These are phyloP conservation scores for Arizona elegans DNA, from an alignment of 2,113 vertebrate genomes.

Conservation along the genomic window DNA sequence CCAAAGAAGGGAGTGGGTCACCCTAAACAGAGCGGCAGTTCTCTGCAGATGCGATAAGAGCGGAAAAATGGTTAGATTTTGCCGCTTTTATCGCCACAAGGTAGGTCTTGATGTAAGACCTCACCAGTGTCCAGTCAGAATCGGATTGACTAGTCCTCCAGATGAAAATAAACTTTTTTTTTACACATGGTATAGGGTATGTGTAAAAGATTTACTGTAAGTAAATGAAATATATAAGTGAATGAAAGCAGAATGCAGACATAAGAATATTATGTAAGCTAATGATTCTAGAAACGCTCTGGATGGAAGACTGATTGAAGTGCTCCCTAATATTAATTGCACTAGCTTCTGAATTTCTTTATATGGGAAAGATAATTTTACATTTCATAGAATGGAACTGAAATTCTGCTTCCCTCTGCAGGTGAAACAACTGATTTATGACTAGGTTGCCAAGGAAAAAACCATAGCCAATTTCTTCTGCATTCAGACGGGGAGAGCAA, in stretches of 20 bases:
- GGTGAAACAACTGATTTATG: not conserved
- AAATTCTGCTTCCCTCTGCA: not conserved
- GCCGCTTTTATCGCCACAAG: too few species aligned
- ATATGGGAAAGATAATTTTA: not conserved
- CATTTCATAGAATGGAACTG: not conserved
- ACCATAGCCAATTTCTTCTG: not conserved
- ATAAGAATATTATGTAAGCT: not conserved
- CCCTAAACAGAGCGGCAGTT: too few species aligned
- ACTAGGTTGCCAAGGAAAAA: not conserved
- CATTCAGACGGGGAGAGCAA: not conserved
- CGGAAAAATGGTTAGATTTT: too few species aligned
- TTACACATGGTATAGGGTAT: not conserved
- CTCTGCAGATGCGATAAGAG: too few species aligned
- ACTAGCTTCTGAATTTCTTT: not conserved
- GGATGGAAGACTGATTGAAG: not conserved
- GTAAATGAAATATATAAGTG: not conserved
- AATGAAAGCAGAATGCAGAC: not conserved
- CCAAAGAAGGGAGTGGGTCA: too few species aligned
- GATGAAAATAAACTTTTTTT: not conserved
- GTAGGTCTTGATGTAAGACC: too few species aligned
- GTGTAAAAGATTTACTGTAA: not conserved
- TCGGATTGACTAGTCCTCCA: too few species aligned
- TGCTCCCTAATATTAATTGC: not conserved
- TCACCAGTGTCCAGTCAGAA: too few species aligned
- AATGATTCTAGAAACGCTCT: not conserved